Evolutionary conservation across 2,888 invertebrate species (phyloP).

Genomic region (Cheilosia soror): DNA sequence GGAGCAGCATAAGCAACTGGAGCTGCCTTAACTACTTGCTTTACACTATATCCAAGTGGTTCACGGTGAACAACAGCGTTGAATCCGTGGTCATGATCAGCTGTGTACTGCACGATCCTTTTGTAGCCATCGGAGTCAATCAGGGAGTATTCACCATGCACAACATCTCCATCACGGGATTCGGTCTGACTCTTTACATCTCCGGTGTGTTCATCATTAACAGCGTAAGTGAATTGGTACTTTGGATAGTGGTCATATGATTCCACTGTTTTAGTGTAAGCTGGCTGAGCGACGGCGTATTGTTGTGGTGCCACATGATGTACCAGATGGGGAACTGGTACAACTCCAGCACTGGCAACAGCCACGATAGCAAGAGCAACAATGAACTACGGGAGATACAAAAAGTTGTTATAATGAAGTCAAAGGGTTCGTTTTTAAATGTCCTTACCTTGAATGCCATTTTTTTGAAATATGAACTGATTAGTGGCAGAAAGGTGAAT

Average conservation of each 20-base stretch:
- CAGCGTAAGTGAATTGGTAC: conserved; percentile 82
- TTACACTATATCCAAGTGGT: conserved; percentile 57
- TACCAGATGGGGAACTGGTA: conserved; percentile 37
- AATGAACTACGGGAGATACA: conserved; percentile 74
- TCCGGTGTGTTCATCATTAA: conserved; percentile 82
- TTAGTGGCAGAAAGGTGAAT: conserved; percentile 24
- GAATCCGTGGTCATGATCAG: conserved; percentile 79
- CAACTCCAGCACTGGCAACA: conserved; percentile 77
- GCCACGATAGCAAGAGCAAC: conserved; percentile 78
- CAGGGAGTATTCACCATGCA: conserved; percentile 84
- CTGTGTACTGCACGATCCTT: conserved; percentile 85
- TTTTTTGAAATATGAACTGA: conserved; percentile 48
- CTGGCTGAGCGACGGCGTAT: conserved; percentile 53
- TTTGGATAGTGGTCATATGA: conserved; percentile 78
- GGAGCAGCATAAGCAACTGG: conserved; percentile 52
- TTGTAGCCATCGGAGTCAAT: conserved; percentile 85
- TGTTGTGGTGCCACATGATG: conserved; percentile 50
- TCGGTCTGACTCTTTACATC: conserved; percentile 85
- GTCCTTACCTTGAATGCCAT: conserved; percentile 79
- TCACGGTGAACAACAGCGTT: conserved; percentile 76
- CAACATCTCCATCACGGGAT: conserved; percentile 85
- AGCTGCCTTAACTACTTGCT: conserved; percentile 14
- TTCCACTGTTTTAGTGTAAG: conserved; percentile 69
- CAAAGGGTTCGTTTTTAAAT: neutral
- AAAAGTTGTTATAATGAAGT: neutral